A percentile compares a stretch with the other conserved stretches of the same genome.
Evolutionary conservation across 2,888 invertebrate species (phyloP).

Genomic region (Aelia acuminata): DNA sequence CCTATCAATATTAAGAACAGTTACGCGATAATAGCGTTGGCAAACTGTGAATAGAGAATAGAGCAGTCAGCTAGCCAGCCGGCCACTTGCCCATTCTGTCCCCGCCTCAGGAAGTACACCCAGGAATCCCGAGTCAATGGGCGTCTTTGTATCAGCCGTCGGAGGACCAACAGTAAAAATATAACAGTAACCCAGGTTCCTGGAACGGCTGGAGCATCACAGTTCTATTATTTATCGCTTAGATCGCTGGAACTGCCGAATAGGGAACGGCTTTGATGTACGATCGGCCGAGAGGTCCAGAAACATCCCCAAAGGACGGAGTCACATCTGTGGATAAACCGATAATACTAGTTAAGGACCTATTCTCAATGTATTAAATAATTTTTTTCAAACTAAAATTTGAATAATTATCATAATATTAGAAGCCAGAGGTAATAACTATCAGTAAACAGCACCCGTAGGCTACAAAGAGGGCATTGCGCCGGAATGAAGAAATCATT

Average conservation of each 20-base stretch:
- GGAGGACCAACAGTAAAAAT: background rate
- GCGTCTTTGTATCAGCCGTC: background rate
- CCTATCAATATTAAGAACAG: slow-evolving; percentile 22
- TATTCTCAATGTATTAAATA: too few species aligned
- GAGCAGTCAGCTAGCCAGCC: background rate
- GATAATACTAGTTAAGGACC: too few species aligned
- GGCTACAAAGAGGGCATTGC: too few species aligned
- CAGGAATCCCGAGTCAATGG: slow-evolving; percentile 39
- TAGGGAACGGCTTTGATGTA: background rate
- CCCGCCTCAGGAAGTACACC: slow-evolving; percentile 28
- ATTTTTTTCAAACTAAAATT: too few species aligned
- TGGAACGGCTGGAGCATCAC: background rate
- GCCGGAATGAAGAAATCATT: too few species aligned
- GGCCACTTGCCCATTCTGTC: background rate
- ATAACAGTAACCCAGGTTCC: slow-evolving; percentile 14
- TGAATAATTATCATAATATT: too few species aligned
- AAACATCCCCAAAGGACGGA: background rate
- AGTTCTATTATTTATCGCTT: background rate
- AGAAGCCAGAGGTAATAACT: too few species aligned
- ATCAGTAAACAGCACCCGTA: too few species aligned
- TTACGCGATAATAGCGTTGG: background rate
- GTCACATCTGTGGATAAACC: background rate
- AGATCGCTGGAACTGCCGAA: background rate
- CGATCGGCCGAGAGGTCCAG: background rate
- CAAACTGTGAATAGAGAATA: slow-evolving; percentile 2